Evolutionary conservation across 1,140 invertebrate genomes (phyloP).

Genomic region (Brachionus manjavacas): DNA sequence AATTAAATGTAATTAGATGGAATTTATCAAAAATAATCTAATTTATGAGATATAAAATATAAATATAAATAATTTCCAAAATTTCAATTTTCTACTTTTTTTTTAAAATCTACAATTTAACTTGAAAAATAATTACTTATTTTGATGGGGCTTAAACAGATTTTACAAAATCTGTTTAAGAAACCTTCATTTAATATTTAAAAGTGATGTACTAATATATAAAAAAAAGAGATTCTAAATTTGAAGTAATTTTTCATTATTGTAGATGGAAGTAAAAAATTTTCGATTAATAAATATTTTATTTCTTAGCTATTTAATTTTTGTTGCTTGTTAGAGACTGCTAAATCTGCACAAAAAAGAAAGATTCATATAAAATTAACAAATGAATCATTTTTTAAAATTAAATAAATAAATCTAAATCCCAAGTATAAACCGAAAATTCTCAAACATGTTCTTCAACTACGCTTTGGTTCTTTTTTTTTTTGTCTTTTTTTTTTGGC

Average conservation of each 20-base stretch:
- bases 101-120: too few species aligned
- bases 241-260: background rate
- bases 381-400: background rate
- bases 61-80: too few species aligned
- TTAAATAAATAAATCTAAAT: background rate
- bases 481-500: conserved; percentile 15
- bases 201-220: too few species aligned
- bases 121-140: too few species aligned
- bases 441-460: conserved; percentile 33
- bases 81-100: too few species aligned
- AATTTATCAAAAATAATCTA: too few species aligned
- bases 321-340: background rate
- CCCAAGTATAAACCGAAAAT: background rate
- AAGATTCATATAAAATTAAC: conserved; percentile 6
- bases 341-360: background rate
- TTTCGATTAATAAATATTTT: background rate
- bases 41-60: too few species aligned
- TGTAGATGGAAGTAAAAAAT: background rate
- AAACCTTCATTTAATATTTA: too few species aligned
- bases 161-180: too few species aligned
- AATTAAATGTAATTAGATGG: too few species aligned
- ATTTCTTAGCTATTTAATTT: background rate
- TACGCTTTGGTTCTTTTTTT: conserved; percentile 37
- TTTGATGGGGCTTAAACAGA: too few species aligned
- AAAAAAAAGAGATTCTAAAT: too few species aligned